Evolutionary conservation across 2,888 invertebrate genomes (phyloP).

Genomic region (Eucera pruinosa): DNA sequence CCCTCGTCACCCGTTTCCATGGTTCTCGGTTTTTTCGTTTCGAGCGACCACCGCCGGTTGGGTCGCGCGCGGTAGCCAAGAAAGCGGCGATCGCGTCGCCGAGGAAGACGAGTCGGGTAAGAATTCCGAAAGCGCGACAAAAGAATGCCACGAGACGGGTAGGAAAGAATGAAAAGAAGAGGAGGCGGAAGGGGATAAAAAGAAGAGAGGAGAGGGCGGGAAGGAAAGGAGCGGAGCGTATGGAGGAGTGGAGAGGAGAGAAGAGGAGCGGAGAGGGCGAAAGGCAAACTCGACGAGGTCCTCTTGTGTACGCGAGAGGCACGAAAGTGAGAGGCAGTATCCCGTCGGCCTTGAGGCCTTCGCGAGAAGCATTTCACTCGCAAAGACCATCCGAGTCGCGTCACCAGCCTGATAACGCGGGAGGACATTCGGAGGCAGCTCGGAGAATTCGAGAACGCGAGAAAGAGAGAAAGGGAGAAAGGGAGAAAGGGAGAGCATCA

Average conservation of each 20-base stretch:
- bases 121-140: not conserved
- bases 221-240: conserved; percentile 44
- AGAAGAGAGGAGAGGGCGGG: conserved; percentile 42
- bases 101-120: not conserved
- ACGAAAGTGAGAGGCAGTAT: conserved; percentile 78
- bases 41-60: not conserved
- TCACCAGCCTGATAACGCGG: conserved; percentile 58
- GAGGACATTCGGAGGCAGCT: conserved; percentile 28
- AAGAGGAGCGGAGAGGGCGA: conserved; percentile 42
- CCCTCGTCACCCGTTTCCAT: not conserved
- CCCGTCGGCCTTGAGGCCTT: conserved; percentile 77
- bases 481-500: not conserved
- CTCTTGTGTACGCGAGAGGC: conserved; percentile 54
- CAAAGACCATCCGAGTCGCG: conserved; percentile 67
- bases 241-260: no score
- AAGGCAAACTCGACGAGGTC: conserved; percentile 42
- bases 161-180: not conserved
- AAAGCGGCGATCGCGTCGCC: not conserved
- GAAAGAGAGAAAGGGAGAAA: not conserved
- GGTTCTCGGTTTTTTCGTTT: not conserved
- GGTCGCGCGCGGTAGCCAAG: not conserved
- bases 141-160: no score
- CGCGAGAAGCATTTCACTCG: conserved; percentile 77
- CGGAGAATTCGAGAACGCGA: not conserved
- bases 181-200: conserved; percentile 6